Evolutionary conservation across 2,113 vertebrate genomes (phyloP).

Genomic region (Rhea americana): DNA sequence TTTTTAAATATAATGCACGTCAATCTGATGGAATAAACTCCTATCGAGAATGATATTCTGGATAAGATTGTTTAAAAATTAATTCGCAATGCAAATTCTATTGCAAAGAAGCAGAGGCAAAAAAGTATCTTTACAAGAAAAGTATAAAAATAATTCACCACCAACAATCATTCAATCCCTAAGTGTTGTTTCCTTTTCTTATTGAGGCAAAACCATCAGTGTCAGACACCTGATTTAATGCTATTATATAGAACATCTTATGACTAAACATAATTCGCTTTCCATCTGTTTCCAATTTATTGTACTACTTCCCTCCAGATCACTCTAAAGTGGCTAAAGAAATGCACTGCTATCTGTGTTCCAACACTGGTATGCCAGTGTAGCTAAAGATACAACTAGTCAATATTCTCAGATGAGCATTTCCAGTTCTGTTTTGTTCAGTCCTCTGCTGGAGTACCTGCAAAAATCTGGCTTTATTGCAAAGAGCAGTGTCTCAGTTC

Average conservation of each 20-base stretch:
- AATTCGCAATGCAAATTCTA: neutral
- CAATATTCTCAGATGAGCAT: neutral
- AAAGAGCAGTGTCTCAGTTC: neutral
- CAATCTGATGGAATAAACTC: neutral
- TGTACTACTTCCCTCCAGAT: conserved; percentile 40
- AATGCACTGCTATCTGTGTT: neutral
- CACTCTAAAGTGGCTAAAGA: conserved; percentile 44
- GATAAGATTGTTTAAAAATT: neutral
- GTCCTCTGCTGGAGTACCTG: neutral
- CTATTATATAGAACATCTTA: conserved; percentile 19
- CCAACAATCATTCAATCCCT: neutral
- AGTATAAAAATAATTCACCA: conserved; percentile 4
- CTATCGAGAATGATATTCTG: neutral
- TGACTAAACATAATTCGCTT: neutral
- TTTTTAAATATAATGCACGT: neutral
- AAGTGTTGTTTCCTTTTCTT: conserved; percentile 48
- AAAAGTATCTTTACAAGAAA: neutral
- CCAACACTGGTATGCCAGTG: neutral
- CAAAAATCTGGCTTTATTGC: neutral
- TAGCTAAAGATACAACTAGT: conserved; percentile 3
- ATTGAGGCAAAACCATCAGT: conserved; percentile 32
- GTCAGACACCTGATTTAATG: conserved; percentile 58
- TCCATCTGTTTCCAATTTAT: conserved; percentile 57
- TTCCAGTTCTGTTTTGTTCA: neutral
- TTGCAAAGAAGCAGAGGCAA: conserved; percentile 14